Evolutionary conservation across 2,888 invertebrate genomes (phyloP).

Genomic region (Amblyjoppa proteus): DNA sequence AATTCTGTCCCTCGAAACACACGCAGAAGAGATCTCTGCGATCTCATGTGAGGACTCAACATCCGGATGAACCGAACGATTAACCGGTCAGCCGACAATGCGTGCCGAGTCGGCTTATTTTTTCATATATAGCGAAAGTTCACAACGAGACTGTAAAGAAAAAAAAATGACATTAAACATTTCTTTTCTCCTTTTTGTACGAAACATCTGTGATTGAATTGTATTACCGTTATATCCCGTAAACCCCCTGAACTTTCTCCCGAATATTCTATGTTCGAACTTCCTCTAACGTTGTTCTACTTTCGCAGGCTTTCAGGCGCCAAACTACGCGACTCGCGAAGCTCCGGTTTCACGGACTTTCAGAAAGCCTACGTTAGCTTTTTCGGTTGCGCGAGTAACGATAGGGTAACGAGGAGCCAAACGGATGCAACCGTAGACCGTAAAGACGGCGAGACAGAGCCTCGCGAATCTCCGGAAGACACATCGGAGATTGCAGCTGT

Average conservation of each 20-base stretch:
- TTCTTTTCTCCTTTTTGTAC: background rate
- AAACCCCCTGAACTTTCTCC: background rate
- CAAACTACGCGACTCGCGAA: constrained; percentile 12
- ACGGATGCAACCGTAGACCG: background rate
- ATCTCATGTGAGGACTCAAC: constrained; percentile 82
- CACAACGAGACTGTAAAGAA: background rate
- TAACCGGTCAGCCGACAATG: no score
- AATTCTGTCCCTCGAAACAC: constrained; percentile 83
- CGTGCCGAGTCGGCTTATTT: no score
- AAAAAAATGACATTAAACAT: background rate
- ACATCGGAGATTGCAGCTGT: background rate
- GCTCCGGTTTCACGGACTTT: constrained; percentile 62
- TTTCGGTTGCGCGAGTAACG: constrained; percentile 8
- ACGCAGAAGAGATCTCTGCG: constrained; percentile 85
- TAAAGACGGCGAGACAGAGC: background rate
- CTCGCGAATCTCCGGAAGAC: background rate
- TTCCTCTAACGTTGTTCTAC: background rate
- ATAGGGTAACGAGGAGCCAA: background rate
- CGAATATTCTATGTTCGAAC: background rate
- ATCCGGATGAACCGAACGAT: constrained; percentile 60
- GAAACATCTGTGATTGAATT: background rate
- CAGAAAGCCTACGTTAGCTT: constrained; percentile 61
- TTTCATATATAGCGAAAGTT: background rate
- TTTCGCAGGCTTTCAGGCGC: constrained; percentile 4
- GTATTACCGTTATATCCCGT: background rate